Base-by-base conservation (phyloP, 2,888 invertebrate genomes). In the Rhogogaster chlorosoma region DNA sequence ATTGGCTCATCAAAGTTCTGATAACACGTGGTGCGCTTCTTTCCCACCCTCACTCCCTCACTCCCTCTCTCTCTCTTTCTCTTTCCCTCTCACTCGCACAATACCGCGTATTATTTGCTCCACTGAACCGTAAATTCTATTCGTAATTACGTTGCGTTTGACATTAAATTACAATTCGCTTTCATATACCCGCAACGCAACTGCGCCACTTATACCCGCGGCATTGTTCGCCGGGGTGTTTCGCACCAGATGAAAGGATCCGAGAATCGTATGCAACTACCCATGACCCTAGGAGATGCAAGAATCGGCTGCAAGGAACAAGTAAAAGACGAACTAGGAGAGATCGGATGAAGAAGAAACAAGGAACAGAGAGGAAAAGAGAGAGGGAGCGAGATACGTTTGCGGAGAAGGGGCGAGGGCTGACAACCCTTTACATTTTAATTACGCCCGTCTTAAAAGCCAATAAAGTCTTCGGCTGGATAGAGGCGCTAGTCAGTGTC, bases 91-190 rank as follows among this genome's bases (percentile, higher is more conserved):
- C 61, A n/a, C 85, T 77, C 84, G 26, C 84, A 15, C 86, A 32
- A 45, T 45, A 67, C 45, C 67, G 45, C 91, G 91, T 93, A 93
- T 93, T 92, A 93, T 93, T 92, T 93, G 93, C 93, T 93, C 91
- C 92, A 89, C 85, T 92, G 92, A 92, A 93, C 92, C 93, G 92
- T 92, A 92, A 93, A 92, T 93, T 92, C 92, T 91, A 91, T 91
- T 91, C 91, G 91, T 93, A 92, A 93, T 93, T 93, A 93, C 92
- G 92, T 93, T 93, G 92, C 89, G 91, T 90, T 90, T 92, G 92
- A 93, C 93, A 93, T 93, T 93, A 93, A 93, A 93, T 93, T 93
- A 93, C 92, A 91, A 93, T 92, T 92, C 85, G 29, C 10, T 61
- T 38, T 26, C n/a, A 15, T 70, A 49, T 82, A 36, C 38, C 61